A percentile compares a stretch with the other conserved stretches of the same genome.
Evolutionary conservation across 2,797 vertebrate species (phyloP).

Genomic region (Anisognathus igniventris): DNA sequence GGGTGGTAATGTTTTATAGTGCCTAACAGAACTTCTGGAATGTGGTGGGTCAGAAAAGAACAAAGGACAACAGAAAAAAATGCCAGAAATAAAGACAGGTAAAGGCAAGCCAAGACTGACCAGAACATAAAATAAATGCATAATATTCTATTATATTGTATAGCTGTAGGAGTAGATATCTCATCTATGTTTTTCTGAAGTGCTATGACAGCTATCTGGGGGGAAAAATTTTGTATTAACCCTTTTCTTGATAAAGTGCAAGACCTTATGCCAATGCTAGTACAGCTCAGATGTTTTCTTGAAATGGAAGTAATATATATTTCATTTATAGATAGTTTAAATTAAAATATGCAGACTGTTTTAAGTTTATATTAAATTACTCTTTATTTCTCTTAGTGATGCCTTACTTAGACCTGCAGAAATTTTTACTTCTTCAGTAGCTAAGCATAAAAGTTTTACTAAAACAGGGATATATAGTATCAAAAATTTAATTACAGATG

Average conservation of each 20-base stretch:
- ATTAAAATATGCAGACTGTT: neutral
- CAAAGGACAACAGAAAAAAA: slow-evolving; percentile 34
- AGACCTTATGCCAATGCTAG: neutral
- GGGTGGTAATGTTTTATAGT: slow-evolving; percentile 88
- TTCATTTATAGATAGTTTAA: neutral
- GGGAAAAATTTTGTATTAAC: neutral
- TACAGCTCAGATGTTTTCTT: neutral
- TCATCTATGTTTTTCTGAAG: neutral
- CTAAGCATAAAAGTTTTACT: neutral
- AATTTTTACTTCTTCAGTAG: neutral
- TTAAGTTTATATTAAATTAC: neutral
- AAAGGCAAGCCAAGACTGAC: slow-evolving; percentile 40
- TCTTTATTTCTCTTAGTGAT: neutral
- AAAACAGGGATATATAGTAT: neutral
- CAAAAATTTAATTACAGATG: neutral
- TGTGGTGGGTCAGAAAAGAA: slow-evolving; percentile 48
- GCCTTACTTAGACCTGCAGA: neutral
- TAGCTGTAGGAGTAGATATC: neutral
- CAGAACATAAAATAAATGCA: neutral
- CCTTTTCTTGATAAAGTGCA: neutral
- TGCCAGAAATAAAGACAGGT: slow-evolving; percentile 61
- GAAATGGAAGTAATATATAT: neutral
- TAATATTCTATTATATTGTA: neutral
- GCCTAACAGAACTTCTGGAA: slow-evolving; percentile 85
- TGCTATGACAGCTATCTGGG: neutral